Conservation (phyloP, 2,113 vertebrate genomes). For the Ceyx margarethae region DNA sequence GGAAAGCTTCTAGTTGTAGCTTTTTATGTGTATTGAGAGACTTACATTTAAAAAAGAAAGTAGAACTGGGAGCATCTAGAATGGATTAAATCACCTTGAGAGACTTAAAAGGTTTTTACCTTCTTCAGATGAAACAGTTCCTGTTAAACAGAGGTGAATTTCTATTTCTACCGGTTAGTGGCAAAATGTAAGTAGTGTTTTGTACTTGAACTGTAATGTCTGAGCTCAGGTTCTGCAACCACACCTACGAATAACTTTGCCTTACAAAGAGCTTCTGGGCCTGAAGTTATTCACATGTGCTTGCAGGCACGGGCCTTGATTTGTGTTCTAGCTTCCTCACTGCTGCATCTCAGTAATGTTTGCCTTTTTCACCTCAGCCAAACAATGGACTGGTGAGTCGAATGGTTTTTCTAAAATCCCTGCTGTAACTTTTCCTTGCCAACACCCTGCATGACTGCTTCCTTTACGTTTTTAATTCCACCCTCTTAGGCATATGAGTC, state of each 20-base stretch:
- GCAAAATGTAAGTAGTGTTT: neutral
- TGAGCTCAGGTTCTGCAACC: conserved; percentile 1
- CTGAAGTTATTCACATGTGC: conserved; percentile 56
- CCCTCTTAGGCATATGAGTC: neutral
- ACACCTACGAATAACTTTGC: conserved; percentile 36
- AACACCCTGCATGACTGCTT: conserved; percentile 62
- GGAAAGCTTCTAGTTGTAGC: neutral
- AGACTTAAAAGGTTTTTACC: neutral
- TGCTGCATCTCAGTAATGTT: conserved; percentile 67
- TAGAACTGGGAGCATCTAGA: neutral
- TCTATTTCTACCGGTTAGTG: neutral
- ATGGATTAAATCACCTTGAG: neutral
- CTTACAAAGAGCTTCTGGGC: neutral
- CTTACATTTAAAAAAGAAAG: neutral
- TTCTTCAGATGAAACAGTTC: neutral
- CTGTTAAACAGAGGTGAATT: neutral
- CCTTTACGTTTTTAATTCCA: conserved; percentile 43
- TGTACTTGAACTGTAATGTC: neutral
- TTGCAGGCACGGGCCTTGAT: conserved; percentile 38
- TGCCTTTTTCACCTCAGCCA: conserved; percentile 72
- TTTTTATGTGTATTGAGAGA: neutral
- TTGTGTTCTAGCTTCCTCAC: conserved; percentile 46
- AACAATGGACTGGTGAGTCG: conserved; percentile 75
- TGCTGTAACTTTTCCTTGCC: neutral
- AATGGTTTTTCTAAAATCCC: conserved; percentile 45